Conservation (phyloP, 2,888 invertebrate species). For the Tupiocoris notatus region DNA sequence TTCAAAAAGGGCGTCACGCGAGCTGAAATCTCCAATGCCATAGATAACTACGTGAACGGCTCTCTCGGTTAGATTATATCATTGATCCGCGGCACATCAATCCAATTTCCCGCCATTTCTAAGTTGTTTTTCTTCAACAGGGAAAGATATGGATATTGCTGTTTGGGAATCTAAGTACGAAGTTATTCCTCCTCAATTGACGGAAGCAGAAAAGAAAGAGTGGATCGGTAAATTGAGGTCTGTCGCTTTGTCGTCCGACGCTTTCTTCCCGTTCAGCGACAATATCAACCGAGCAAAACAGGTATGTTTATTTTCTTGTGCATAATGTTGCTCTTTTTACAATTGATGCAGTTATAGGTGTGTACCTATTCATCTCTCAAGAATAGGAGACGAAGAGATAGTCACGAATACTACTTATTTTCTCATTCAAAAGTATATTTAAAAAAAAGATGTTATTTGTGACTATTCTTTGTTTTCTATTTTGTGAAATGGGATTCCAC, state of each 20-base stretch:
- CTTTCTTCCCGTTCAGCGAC: conserved; percentile 98
- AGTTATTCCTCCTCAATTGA: conserved; percentile 68
- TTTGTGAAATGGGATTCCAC: too few species aligned
- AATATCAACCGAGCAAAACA: conserved; percentile 89
- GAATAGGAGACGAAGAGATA: too few species aligned
- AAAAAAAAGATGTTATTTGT: too few species aligned
- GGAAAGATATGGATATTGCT: conserved; percentile 75
- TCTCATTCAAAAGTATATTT: too few species aligned
- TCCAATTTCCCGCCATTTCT: neutral
- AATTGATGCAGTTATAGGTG: too few species aligned
- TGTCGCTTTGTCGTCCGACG: conserved; percentile 90
- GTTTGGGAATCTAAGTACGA: conserved; percentile 76
- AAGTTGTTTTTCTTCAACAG: conserved; percentile 52
- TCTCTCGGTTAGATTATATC: conserved; percentile 66
- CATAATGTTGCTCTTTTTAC: too few species aligned
- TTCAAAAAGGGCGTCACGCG: conserved; percentile 84
- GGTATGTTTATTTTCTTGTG: conserved; percentile 59
- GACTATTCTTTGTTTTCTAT: too few species aligned
- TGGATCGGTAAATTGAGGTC: conserved; percentile 72
- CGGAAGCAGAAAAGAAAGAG: conserved; percentile 63
- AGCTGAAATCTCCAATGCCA: conserved; percentile 90
- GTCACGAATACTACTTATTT: too few species aligned
- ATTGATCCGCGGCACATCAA: neutral
- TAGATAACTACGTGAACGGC: conserved; percentile 91
- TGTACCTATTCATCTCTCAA: too few species aligned